Percentiles rank a stretch among this genome's conserved stretches.
Evolutionary conservation across 1,140 invertebrate species (phyloP).

Genomic region (Sweltsa coloradensis): DNA sequence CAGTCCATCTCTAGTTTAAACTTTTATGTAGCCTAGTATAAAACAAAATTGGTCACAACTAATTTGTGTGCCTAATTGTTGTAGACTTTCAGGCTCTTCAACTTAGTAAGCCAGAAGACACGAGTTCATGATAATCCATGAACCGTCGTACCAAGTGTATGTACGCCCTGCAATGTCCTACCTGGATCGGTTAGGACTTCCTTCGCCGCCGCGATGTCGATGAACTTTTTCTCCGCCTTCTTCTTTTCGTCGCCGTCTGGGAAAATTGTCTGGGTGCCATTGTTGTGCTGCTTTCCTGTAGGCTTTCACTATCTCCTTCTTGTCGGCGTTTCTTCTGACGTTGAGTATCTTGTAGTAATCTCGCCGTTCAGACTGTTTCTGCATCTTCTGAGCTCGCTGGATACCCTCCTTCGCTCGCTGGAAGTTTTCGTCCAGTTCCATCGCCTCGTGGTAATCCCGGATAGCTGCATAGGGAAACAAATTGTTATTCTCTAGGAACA

Average conservation of each 20-base stretch:
- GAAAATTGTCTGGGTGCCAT: conserved; percentile 98
- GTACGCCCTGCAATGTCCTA: too few species aligned
- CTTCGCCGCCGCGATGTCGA: conserved; percentile 97
- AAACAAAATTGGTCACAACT: too few species aligned
- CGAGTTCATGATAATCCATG: too few species aligned
- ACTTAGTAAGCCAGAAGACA: too few species aligned
- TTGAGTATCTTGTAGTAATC: conserved; percentile 98
- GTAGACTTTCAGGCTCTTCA: too few species aligned
- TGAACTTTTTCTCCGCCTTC: conserved; percentile 93
- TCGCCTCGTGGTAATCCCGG: conserved; percentile 71
- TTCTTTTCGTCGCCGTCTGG: conserved; percentile 88
- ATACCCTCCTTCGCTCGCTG: conserved; percentile 82
- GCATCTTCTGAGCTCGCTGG: conserved; percentile 78
- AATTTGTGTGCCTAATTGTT: not conserved
- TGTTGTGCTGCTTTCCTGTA: conserved; percentile 95
- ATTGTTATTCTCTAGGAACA: too few species aligned
- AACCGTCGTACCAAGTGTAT: too few species aligned
- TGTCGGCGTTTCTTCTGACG: conserved; percentile 72
- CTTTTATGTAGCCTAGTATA: too few species aligned
- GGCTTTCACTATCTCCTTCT: conserved; percentile 90
- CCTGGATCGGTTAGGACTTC: conserved; percentile 75
- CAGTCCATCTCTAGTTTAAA: too few species aligned
- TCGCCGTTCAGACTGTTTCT: conserved; percentile 84
- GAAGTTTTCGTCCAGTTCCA: conserved; percentile 70
- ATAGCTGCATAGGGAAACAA: conserved; percentile 51